A percentile compares a stretch with the other conserved stretches of the same genome.
phyloP scores from a whole-genome alignment of 2,113 vertebrate genomes.

The Choloepus hoffmanni region DNA sequence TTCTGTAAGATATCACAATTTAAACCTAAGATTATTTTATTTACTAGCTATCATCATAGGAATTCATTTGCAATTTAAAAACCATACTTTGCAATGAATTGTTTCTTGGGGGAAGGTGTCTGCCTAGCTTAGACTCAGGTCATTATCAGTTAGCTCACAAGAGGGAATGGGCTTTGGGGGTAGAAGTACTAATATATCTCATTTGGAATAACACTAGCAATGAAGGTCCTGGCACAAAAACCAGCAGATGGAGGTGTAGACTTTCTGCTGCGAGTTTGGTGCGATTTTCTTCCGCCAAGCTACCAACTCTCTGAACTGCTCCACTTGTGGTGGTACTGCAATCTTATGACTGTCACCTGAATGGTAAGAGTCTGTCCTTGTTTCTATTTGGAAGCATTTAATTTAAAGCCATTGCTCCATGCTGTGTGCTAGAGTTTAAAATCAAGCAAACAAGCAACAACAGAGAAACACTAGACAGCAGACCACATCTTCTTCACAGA shows the following conservation, averaged over 20 bases:
- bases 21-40: neutral
- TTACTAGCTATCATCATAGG: neutral
- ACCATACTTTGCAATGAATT: neutral
- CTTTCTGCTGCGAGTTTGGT: neutral
- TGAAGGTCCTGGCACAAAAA: neutral
- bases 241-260: neutral
- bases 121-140: neutral
- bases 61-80: conserved; percentile 11
- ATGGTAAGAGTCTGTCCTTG: neutral
- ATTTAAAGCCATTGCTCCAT: neutral
- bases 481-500: neutral
- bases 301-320: neutral
- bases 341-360: neutral
- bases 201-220: neutral
- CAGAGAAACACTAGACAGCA: neutral
- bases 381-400: neutral
- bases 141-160: neutral
- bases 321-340: rapidly evolving
- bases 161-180: neutral
- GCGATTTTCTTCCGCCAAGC: neutral
- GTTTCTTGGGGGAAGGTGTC: neutral
- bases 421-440: neutral
- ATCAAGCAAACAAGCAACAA: neutral
- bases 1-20: neutral
- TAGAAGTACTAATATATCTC: neutral